Evolutionary conservation across 92 coral and sea anemone species (phyloP).

Genomic region (Epizoanthus illoricatus): DNA sequence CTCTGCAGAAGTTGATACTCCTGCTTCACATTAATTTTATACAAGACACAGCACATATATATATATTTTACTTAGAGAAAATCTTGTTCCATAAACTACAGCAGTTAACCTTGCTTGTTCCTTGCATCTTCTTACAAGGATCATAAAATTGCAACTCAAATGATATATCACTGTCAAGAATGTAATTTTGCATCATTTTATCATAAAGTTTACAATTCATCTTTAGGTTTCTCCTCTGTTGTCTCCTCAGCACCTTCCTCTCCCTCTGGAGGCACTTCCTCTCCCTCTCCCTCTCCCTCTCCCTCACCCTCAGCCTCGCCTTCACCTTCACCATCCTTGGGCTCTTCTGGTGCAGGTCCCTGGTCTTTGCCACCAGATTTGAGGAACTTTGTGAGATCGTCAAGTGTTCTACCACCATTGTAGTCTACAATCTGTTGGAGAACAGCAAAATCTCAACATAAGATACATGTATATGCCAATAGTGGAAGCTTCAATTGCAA

Average conservation of each 20-base stretch:
- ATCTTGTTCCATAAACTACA: neutral
- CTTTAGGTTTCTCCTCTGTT: slow-evolving; percentile 53
- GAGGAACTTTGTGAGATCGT: slow-evolving; percentile 84
- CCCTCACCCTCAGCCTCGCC: slow-evolving; percentile 43
- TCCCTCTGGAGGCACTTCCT: slow-evolving; percentile 51
- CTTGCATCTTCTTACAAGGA: neutral
- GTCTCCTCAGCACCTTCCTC: slow-evolving; percentile 56
- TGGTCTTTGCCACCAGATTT: slow-evolving; percentile 90
- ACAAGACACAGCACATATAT: neutral
- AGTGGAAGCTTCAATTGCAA: no score
- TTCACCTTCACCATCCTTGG: slow-evolving; percentile 66
- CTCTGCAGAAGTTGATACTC: neutral
- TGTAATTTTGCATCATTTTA: neutral
- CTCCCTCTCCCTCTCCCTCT: slow-evolving; percentile 66
- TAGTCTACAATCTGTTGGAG: slow-evolving; percentile 80
- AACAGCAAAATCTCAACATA: neutral
- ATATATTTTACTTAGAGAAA: neutral
- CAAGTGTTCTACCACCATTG: slow-evolving; percentile 93
- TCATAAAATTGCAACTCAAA: neutral
- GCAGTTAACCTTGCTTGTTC: neutral
- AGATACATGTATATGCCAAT: neutral
- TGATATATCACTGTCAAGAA: slow-evolving; percentile 9
- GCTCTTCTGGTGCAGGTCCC: slow-evolving; percentile 48
- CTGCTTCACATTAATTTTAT: neutral
- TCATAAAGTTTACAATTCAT: slow-evolving; percentile 73